Conservation (phyloP, 37 sponge, comb jelly and placozoan species). For the Amphimedon queenslandica region DNA sequence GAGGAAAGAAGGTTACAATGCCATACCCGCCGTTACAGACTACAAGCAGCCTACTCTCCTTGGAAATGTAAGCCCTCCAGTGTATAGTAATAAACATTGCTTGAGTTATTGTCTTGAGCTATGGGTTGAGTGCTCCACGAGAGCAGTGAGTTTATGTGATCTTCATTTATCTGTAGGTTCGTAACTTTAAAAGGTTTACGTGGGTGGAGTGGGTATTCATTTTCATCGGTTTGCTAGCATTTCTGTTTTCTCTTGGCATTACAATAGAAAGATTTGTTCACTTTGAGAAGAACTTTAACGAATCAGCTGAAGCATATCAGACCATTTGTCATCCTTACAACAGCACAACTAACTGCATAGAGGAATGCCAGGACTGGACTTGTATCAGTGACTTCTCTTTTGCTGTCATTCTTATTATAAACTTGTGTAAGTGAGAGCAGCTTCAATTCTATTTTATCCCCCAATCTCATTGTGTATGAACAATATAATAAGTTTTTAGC, state of each 20-base stretch:
- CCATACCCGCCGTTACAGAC: not conserved
- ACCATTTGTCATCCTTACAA: no score
- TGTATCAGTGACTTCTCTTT: slow-evolving; percentile 42
- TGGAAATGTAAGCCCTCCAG: not conserved
- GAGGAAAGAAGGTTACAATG: not conserved
- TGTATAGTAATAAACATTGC: not conserved
- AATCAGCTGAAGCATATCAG: not conserved
- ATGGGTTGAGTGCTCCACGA: not conserved
- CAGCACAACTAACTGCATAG: not conserved
- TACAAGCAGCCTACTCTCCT: not conserved
- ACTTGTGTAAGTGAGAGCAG: slow-evolving; percentile 11
- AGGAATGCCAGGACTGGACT: slow-evolving; percentile 26
- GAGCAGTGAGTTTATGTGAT: not conserved
- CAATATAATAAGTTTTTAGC: no score
- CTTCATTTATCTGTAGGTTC: slow-evolving; percentile 8
- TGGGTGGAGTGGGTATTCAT: slow-evolving; percentile 59
- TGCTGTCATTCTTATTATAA: slow-evolving; percentile 21
- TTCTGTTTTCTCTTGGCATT: slow-evolving; percentile 25
- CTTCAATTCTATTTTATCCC: not conserved
- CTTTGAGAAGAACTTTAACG: not conserved
- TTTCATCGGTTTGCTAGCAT: slow-evolving; percentile 17
- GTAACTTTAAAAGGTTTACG: slow-evolving; percentile 26
- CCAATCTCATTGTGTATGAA: no score
- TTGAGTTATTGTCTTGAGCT: no score
- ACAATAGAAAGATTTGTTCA: slow-evolving; percentile 39